phyloP scores from a whole-genome alignment of 2,113 vertebrate genomes.

The Rhea pennata region DNA sequence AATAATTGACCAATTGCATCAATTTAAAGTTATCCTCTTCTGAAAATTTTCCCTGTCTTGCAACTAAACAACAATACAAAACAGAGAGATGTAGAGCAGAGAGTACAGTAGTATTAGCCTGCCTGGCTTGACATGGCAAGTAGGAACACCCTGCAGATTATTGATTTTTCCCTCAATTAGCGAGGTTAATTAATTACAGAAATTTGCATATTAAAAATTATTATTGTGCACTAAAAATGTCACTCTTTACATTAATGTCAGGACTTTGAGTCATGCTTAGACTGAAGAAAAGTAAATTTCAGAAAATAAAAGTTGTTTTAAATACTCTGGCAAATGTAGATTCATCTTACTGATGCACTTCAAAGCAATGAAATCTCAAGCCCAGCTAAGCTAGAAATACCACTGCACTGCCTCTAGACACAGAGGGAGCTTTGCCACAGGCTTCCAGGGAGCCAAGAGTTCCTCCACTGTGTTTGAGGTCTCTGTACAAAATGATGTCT shows the following conservation, averaged over 20 bases:
- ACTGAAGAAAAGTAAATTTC: neutral
- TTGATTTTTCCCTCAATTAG: neutral
- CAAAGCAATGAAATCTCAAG: neutral
- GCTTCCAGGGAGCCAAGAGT: neutral
- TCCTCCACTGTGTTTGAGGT: neutral
- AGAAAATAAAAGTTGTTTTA: neutral
- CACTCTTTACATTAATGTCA: neutral
- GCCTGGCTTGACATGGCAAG: neutral
- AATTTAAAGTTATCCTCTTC: conserved; percentile 1
- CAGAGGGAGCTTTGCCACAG: neutral
- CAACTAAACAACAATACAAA: conserved; percentile 21
- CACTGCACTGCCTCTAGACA: neutral
- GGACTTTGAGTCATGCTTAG: neutral
- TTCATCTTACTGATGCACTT: neutral
- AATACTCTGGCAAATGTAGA: neutral
- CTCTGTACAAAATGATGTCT: neutral
- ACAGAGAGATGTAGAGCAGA: neutral
- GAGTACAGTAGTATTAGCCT: neutral
- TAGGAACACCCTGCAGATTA: neutral
- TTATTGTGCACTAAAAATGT: neutral
- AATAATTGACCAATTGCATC: neutral
- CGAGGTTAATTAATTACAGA: conserved; percentile 21
- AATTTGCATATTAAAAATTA: neutral
- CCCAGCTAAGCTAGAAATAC: neutral
- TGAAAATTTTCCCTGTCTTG: conserved; percentile 1